phyloP scores from a whole-genome alignment of 1,140 invertebrate genomes.

The Drosophila novamexicana region DNA sequence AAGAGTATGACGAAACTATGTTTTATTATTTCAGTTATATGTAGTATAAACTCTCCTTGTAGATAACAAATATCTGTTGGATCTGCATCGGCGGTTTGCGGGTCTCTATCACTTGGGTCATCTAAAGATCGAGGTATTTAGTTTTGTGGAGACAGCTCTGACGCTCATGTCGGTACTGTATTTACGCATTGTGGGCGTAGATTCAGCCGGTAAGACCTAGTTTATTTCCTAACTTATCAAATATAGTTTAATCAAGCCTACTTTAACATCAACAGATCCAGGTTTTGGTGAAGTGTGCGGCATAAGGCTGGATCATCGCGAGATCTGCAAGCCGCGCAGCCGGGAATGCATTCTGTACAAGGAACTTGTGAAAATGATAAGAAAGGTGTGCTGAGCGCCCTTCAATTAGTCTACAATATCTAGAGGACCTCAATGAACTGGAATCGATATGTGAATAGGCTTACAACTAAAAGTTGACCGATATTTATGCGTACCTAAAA shows the following conservation, averaged over 20 bases:
- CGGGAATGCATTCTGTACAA: conserved; percentile 88
- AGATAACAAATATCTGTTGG: conserved; percentile 88
- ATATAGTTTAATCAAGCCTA: background rate
- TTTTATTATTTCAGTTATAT: background rate
- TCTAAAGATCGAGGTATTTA: conserved; percentile 86
- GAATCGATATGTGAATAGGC: conserved; percentile 69
- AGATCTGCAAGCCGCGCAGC: conserved; percentile 90
- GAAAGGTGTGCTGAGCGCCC: conserved; percentile 76
- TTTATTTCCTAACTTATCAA: too few species aligned
- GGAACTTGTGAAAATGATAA: conserved; percentile 87
- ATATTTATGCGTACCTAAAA: conserved; percentile 69
- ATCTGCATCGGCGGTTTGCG: conserved; percentile 86
- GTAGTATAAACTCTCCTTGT: conserved; percentile 24
- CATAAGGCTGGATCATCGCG: conserved; percentile 88
- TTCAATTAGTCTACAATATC: conserved; percentile 23
- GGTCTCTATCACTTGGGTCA: conserved; percentile 85
- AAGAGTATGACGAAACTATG: conserved; percentile 85
- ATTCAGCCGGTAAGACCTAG: conserved; percentile 87
- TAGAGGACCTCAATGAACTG: conserved; percentile 53
- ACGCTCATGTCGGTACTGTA: conserved; percentile 89
- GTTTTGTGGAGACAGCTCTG: conserved; percentile 88
- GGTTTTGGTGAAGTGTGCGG: conserved; percentile 88
- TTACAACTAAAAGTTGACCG: conserved; percentile 57
- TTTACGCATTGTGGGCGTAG: conserved; percentile 88
- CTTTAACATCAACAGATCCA: conserved; percentile 85